Base-by-base conservation (phyloP, 2,797 vertebrate species). In the Alosa sapidissima region DNA sequence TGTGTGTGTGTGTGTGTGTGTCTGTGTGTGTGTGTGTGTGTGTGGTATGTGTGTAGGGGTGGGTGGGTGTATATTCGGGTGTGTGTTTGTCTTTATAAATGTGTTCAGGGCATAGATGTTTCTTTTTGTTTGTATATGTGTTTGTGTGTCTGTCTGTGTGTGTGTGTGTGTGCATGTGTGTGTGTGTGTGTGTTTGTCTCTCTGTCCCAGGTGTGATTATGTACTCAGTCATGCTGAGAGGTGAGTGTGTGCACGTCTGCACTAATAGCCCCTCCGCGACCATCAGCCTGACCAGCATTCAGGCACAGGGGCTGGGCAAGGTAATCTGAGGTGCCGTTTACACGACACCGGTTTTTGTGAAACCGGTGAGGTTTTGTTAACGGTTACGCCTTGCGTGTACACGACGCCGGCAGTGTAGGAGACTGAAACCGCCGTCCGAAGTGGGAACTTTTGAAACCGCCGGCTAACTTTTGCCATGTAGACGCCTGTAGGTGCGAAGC, bases 141-240 rank as follows among this genome's bases (percentile, higher is more conserved):
- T 62, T 49, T 8, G n/a, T 85, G 60, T 68, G 48, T 83, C 3
- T 36, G 36, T 60, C 4, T 58, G 55, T 21, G 55, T 21, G 55
- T 58, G 55, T n/a, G 16, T n/a, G 3, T 24, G 24, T 65, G 60
- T 24, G n/a, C 62, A 60, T 28, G n/a, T 62, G n/a, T 65, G 60
- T 65, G 60, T 19, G 55, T 60, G 55, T 60, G 55, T 60, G 19
- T 60, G 19, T 60, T 24, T 65, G n/a, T 58, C 19, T n/a, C 55
- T 58, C 55, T 21, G 62, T 55, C 81, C 72, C 21, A 54, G 51
- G 45, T 84, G 48, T 72, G 82, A 86, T 88, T 87, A 86, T 89
- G 85, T 86, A 85, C 86, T 83, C 83, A 85, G 83, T 55, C 75
- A 58, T 21, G 36, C 68, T 65, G 82, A 83, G 83, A 88, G 82